Conservation (phyloP, 2,113 vertebrate species). For the Psilopogon haemacephalus region DNA sequence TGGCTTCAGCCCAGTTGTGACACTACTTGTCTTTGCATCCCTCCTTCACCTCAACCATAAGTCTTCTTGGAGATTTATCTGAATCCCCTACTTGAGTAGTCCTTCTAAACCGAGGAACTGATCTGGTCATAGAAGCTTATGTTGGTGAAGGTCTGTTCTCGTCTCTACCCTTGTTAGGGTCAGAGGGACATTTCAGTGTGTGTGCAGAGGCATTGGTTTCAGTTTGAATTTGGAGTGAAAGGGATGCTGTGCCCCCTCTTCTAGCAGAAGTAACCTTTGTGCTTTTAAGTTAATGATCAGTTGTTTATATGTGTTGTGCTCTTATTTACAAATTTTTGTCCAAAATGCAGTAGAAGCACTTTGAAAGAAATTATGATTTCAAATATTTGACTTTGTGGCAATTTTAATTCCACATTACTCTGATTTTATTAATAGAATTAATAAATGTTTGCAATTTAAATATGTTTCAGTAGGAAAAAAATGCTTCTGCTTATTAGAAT, state of each 20-base stretch:
- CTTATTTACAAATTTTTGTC: background rate
- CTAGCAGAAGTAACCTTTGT: background rate
- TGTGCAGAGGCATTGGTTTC: background rate
- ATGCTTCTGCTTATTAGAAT: background rate
- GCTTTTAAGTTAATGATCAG: background rate
- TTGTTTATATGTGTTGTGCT: background rate
- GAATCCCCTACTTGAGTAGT: background rate
- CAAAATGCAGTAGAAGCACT: background rate
- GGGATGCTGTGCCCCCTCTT: background rate
- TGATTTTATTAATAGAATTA: background rate
- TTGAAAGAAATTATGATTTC: background rate
- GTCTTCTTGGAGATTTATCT: background rate
- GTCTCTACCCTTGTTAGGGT: background rate
- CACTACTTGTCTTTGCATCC: background rate
- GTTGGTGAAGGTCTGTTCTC: background rate
- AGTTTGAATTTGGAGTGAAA: background rate
- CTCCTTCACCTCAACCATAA: background rate
- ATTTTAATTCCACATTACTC: background rate
- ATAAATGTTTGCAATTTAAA: background rate
- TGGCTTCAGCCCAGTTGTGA: background rate
- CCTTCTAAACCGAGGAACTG: background rate
- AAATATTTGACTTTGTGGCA: background rate
- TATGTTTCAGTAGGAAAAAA: background rate
- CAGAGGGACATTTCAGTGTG: background rate
- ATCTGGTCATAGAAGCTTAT: background rate